Base-by-base conservation (phyloP, 2,113 vertebrate genomes). In the Pheucticus melanocephalus region DNA sequence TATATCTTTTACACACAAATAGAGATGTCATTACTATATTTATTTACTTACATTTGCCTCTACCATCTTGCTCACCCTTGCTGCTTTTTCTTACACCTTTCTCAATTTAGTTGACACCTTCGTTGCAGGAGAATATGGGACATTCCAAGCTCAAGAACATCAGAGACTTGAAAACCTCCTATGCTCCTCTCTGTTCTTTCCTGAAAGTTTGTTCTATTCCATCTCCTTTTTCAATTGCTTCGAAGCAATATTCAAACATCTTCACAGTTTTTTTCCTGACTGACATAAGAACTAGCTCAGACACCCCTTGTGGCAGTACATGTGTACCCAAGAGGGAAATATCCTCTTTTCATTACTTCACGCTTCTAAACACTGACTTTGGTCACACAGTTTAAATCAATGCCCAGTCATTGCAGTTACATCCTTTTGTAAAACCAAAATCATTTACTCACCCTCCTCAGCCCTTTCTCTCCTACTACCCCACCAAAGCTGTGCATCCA, bases 81-180 rank as follows among this genome's bases (percentile, higher is more conserved):
- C 2, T 48, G 9, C 1, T 66, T 61, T 82, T 68, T 37, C 28
- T 28, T 42, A 21, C 23, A 39, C 1, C 35, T 73, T 57, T 31
- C 30, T n/a, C 51, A 48, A 42, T 66, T 82, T 66, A 71, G 10
- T 20, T 48, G 12, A 15, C 15, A 16, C 3, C 3, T 61, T n/a
- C 1, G 3, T 50, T 68, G 20, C 10, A 68, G 9, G 0, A 0
- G 15, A 54, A 15, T 5, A 30, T 63, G 35, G 1, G 3, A 15
- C 47, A 70, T 39, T 79, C 33, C 39, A 71, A 63, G 11, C 16
- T 54, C 23, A 70, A 37, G 50, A 51, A 51, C 5, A 15, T 35
- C 66, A 70, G 33, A 39, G 22, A 54, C 6, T 54, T 53, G 25
- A 53, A 18, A 76, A 7, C 2, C 3, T 28, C 22, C 5, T 4